Percentiles rank a stretch among this genome's conserved stretches.
These are phyloP conservation scores for Salarias fasciatus DNA, from an alignment of 2,797 vertebrate genomes.

Conservation along the genomic window DNA sequence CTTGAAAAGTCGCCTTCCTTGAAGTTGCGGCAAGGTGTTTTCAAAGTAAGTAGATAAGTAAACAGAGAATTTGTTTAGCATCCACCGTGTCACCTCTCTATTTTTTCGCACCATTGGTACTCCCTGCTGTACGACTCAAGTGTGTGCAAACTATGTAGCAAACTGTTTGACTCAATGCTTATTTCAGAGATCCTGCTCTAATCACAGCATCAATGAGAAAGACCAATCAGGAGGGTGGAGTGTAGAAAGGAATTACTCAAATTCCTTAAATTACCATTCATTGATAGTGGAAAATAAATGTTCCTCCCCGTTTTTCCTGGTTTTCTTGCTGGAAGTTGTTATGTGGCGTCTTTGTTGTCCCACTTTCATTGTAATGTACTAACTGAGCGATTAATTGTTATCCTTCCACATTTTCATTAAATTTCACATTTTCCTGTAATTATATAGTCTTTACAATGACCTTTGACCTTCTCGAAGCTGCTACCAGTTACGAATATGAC, in stretches of 20 bases:
- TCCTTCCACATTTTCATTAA: background rate
- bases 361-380: no score
- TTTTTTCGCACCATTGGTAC: conserved; percentile 1
- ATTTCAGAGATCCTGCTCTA: conserved; percentile 9
- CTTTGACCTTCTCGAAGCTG: no score
- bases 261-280: no score
- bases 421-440: background rate
- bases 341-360: no score
- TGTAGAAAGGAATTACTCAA: no score
- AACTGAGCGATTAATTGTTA: background rate
- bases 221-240: conserved; percentile 35
- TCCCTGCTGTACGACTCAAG: conserved; percentile 1
- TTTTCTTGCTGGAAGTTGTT: no score
- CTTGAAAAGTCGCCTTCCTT: conserved; percentile 5
- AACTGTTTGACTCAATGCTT: conserved; percentile 13
- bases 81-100: background rate
- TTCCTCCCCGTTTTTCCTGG: no score
- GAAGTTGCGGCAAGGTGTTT: conserved; percentile 2
- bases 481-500: background rate
- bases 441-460: background rate
- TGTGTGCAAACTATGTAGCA: conserved; percentile 14
- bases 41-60: conserved; percentile 1
- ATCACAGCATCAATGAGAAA: conserved; percentile 45
- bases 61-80: background rate
- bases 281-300: no score